Evolutionary conservation across 2,888 invertebrate genomes (phyloP).

Genomic region (Synergus itoensis): DNA sequence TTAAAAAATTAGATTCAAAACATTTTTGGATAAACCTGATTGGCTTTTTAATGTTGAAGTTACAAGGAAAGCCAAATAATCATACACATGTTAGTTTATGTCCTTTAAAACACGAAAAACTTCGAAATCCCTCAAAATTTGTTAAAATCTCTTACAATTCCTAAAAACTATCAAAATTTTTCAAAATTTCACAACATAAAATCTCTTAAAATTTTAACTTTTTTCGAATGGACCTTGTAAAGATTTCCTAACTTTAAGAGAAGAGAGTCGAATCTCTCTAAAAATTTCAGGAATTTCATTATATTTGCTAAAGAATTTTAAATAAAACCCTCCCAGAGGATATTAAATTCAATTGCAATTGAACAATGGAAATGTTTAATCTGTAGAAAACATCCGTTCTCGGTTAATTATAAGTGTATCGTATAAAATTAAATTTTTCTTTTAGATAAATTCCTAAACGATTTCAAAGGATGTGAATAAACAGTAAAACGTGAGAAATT

Average conservation of each 20-base stretch:
- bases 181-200: too few species aligned
- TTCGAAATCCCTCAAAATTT: too few species aligned
- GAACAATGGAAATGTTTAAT: not conserved
- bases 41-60: too few species aligned
- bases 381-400: too few species aligned
- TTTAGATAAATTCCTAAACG: not conserved
- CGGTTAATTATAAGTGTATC: not conserved
- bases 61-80: too few species aligned
- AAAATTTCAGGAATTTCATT: constrained; percentile 12
- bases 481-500: not conserved
- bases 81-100: too few species aligned
- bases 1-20: too few species aligned
- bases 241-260: not conserved
- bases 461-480: not conserved
- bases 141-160: too few species aligned
- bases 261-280: not conserved
- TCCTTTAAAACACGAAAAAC: too few species aligned
- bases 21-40: too few species aligned
- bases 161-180: too few species aligned
- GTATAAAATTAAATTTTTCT: not conserved
- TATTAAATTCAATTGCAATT: not conserved
- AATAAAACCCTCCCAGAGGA: not conserved
- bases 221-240: not conserved
- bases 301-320: constrained; percentile 15
- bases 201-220: not conserved